Evolutionary conservation across 1,140 invertebrate genomes (phyloP).

Genomic region (Trichonephila clavata): DNA sequence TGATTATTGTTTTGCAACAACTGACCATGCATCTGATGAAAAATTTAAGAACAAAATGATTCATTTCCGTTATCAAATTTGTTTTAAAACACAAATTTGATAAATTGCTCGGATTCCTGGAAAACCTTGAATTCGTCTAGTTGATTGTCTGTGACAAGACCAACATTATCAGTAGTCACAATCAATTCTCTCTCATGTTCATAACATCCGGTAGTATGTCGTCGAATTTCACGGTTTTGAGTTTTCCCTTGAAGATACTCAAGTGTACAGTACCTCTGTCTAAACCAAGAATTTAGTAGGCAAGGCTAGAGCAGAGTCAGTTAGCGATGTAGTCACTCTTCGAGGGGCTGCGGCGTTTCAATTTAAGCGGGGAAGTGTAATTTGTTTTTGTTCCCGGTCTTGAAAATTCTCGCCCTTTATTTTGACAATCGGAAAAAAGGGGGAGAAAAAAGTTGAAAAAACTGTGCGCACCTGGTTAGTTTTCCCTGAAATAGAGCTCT

Average conservation of each 20-base stretch:
- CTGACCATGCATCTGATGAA: not conserved
- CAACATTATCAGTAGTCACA: not conserved
- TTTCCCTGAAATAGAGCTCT: constrained; percentile 72
- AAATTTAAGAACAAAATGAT: not conserved
- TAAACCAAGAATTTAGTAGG: not conserved
- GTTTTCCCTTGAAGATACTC: not conserved
- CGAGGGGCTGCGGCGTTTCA: not conserved
- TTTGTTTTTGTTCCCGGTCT: constrained; percentile 72
- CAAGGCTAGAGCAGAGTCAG: not conserved
- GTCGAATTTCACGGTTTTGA: not conserved
- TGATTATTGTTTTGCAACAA: not conserved
- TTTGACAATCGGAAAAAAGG: constrained; percentile 72
- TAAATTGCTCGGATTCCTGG: not conserved
- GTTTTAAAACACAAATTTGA: not conserved
- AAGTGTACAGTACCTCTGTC: not conserved
- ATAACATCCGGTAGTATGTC: constrained; percentile 17
- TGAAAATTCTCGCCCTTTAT: constrained; percentile 73
- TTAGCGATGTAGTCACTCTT: not conserved
- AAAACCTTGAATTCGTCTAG: not conserved
- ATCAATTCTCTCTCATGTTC: not conserved
- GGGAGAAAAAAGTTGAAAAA: constrained; percentile 33
- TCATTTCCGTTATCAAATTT: constrained; percentile 7
- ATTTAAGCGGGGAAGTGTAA: constrained; percentile 37
- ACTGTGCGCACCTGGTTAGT: constrained; percentile 73
- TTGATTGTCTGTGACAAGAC: not conserved